Evolutionary conservation across 2,113 vertebrate genomes (phyloP).

Genomic region (Gymnocephalus cernua): DNA sequence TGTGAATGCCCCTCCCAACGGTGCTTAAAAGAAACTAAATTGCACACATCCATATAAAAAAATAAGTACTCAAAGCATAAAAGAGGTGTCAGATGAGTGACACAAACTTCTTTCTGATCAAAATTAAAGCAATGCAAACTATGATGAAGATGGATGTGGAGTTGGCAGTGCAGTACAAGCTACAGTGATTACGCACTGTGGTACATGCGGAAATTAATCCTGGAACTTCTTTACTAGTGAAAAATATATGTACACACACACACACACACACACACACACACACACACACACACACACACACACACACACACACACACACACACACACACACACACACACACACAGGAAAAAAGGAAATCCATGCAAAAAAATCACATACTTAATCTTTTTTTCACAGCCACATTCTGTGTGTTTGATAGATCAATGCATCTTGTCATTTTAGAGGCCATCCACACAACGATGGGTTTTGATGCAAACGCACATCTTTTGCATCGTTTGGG

Average conservation of each 20-base stretch:
- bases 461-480: no score
- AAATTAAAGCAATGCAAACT: background rate
- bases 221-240: background rate
- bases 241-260: background rate
- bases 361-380: background rate
- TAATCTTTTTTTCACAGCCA: background rate
- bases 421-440: slow-evolving; percentile 11
- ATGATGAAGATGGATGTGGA: background rate
- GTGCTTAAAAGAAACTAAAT: no score
- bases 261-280: background rate
- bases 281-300: background rate
- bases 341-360: background rate
- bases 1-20: no score
- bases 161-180: background rate
- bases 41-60: no score
- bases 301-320: background rate
- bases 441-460: no score
- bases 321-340: background rate
- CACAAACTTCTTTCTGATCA: no score
- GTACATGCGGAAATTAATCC: background rate
- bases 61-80: background rate
- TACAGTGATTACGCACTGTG: background rate
- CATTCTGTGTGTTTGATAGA: slow-evolving; percentile 2
- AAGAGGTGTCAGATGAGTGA: background rate
- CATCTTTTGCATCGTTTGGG: no score